phyloP scores from a whole-genome alignment of 2,888 invertebrate genomes.

The Margaritifera margaritifera region DNA sequence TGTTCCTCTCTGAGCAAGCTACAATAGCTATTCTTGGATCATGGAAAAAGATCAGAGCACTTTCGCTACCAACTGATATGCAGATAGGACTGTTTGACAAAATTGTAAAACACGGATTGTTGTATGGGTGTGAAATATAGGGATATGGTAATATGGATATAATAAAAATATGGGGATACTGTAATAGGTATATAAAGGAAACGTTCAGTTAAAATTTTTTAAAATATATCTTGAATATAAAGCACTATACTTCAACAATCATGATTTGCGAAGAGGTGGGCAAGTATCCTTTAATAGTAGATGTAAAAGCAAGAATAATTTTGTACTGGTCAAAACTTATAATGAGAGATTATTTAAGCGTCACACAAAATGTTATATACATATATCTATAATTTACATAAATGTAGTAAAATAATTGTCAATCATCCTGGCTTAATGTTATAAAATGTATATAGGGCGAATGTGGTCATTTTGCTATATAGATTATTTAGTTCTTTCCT shows the following conservation, averaged over 20 bases:
- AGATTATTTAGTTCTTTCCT: too few relatives aligned
- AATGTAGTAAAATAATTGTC: too few relatives aligned
- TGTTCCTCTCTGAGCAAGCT: too few relatives aligned
- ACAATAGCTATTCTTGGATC: too few relatives aligned
- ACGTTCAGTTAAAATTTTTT: neutral
- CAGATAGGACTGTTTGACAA: conserved; percentile 2
- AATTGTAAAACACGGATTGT: neutral
- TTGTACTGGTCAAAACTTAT: conserved; percentile 1
- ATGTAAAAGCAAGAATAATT: neutral
- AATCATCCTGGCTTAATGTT: too few relatives aligned
- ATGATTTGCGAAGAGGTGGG: conserved; percentile 4
- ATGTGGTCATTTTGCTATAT: too few relatives aligned
- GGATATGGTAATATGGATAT: conserved; percentile 5
- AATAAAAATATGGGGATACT: neutral
- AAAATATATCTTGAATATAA: neutral
- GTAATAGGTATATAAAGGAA: neutral
- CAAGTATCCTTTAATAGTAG: conserved; percentile 2
- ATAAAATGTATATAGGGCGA: too few relatives aligned
- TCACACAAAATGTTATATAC: neutral
- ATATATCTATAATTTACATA: too few relatives aligned
- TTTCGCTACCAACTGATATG: conserved; percentile 3
- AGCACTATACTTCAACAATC: neutral
- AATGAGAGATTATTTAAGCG: neutral
- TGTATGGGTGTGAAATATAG: conserved; percentile 4
- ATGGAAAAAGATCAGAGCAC: too few relatives aligned